These are phyloP conservation scores for Rhamphomyia laevipes DNA, from an alignment of 2,888 invertebrate species.

Conservation along the genomic window DNA sequence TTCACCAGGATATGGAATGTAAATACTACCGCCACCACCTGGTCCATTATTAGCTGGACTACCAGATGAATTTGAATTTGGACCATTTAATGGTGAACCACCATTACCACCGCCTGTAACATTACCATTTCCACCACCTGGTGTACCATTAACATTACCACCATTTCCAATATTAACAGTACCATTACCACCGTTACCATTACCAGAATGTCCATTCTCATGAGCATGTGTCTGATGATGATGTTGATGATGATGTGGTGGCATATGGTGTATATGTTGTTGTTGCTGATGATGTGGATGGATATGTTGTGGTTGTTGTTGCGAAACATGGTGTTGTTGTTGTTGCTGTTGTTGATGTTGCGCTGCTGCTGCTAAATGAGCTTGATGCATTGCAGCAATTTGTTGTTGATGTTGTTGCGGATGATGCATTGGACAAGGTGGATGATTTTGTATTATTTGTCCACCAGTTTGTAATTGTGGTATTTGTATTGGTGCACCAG, in stretches of 20 bases:
- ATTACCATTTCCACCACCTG: slow-evolving; percentile 18
- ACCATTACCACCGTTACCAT: not conserved
- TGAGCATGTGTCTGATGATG: slow-evolving; percentile 17
- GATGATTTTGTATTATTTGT: slow-evolving; percentile 8
- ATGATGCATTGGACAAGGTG: slow-evolving; percentile 29
- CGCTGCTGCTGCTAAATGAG: slow-evolving; percentile 6
- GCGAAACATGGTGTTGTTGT: not conserved
- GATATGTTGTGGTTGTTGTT: not conserved
- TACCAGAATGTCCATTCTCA: slow-evolving; percentile 21
- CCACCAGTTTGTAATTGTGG: not conserved
- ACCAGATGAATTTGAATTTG: slow-evolving; percentile 12
- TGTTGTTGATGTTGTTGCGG: slow-evolving; percentile 32
- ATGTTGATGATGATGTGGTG: slow-evolving; percentile 16
- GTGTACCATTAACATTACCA: slow-evolving; percentile 18
- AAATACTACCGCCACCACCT: slow-evolving; percentile 25
- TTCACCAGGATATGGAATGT: slow-evolving; percentile 35
- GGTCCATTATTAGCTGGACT: slow-evolving; percentile 5
- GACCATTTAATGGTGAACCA: slow-evolving; percentile 6
- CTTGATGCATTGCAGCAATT: slow-evolving; percentile 33
- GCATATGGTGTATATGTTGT: slow-evolving; percentile 17
- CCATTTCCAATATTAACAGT: slow-evolving; percentile 14
- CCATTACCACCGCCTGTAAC: slow-evolving; percentile 14
- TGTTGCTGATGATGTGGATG: slow-evolving; percentile 12
- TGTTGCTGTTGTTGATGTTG: slow-evolving; percentile 9
- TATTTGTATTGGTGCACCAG: not conserved